Percentiles rank a stretch among this genome's conserved stretches.
These are phyloP conservation scores for Eutolmus rufibarbis DNA, from an alignment of 2,888 invertebrate genomes.

Conservation along the genomic window DNA sequence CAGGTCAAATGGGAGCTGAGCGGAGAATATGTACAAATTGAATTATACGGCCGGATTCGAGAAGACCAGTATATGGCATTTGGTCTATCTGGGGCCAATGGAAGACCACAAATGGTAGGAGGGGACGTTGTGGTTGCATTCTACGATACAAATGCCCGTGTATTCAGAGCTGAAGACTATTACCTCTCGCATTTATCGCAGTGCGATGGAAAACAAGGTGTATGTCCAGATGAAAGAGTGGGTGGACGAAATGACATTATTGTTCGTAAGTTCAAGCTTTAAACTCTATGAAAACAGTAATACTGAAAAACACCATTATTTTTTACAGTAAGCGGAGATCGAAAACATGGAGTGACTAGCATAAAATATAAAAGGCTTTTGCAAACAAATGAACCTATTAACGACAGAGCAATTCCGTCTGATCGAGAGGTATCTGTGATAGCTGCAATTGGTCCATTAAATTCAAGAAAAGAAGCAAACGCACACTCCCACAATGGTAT, in stretches of 20 bases:
- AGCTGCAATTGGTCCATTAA: slow-evolving; percentile 87
- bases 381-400: slow-evolving; percentile 75
- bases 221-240: slow-evolving; percentile 83
- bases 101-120: slow-evolving; percentile 77
- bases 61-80: slow-evolving; percentile 90
- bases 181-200: slow-evolving; percentile 81
- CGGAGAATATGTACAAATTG: slow-evolving; percentile 78
- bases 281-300: background rate
- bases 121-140: slow-evolving; percentile 86
- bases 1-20: slow-evolving; percentile 88
- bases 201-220: slow-evolving; percentile 83
- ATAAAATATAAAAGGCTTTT: slow-evolving; percentile 81
- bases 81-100: slow-evolving; percentile 81
- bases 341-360: slow-evolving; percentile 80
- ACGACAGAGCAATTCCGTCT: slow-evolving; percentile 74
- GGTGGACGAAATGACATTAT: slow-evolving; percentile 82
- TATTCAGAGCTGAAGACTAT: slow-evolving; percentile 83
- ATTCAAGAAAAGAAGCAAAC: slow-evolving; percentile 80
- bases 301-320: background rate
- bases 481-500: slow-evolving; percentile 71
- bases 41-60: slow-evolving; percentile 77
- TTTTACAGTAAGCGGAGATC: slow-evolving; percentile 72
- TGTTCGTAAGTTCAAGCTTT: slow-evolving; percentile 62
- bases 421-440: slow-evolving; percentile 79
- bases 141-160: slow-evolving; percentile 66